phyloP scores from a whole-genome alignment of 2,113 vertebrate genomes.

The Galeopterus variegatus region DNA sequence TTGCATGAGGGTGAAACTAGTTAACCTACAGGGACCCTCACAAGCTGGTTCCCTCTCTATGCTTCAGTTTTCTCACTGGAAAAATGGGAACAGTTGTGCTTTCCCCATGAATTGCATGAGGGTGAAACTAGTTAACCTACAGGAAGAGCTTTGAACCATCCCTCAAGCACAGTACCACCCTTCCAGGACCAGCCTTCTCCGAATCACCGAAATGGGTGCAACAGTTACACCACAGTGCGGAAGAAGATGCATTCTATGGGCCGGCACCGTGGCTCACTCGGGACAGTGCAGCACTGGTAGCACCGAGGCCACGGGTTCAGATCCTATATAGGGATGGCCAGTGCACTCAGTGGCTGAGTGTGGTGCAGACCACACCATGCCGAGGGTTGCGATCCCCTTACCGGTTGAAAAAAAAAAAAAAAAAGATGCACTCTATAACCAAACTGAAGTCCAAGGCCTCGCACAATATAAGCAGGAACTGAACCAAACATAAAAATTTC shows the following conservation, averaged over 20 bases:
- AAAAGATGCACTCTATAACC: not conserved
- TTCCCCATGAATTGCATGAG: not conserved
- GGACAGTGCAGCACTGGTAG: no score
- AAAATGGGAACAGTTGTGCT: not conserved
- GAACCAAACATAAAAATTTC: not conserved
- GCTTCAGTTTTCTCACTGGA: not conserved
- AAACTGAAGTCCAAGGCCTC: no score
- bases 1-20: not conserved
- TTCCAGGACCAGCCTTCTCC: not conserved
- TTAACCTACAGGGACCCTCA: not conserved
- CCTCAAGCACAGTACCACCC: rapidly evolving
- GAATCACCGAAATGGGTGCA: not conserved
- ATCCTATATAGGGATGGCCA: no score
- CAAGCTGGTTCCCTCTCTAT: not conserved
- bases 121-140: not conserved
- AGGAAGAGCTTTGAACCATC: not conserved
- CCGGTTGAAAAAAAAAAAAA: no score
- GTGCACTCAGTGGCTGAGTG: no score
- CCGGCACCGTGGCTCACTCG: no score
- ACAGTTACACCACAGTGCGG: rapidly evolving
- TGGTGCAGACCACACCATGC: no score
- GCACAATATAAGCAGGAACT: not conserved
- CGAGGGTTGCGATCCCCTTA: no score
- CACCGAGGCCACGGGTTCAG: no score
- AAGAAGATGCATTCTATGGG: not conserved